Base-by-base conservation (phyloP, 2,888 invertebrate species). In the Caenorhabditis imperialis region DNA sequence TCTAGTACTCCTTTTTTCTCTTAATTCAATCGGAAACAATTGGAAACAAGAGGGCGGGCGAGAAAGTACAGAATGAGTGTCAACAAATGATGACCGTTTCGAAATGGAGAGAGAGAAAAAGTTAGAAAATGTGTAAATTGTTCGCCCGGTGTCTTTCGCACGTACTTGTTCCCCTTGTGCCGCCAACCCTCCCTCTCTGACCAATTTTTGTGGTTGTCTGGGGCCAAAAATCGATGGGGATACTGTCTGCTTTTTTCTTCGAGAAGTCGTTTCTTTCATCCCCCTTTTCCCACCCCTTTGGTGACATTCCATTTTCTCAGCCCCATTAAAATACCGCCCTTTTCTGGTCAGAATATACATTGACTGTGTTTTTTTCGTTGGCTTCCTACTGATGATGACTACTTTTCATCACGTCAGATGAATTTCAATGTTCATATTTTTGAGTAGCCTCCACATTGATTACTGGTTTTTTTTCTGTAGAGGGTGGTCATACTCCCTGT, bases 281-380 rank as follows among this genome's bases (percentile, higher is more conserved):
- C 38, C n/a, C 48, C 23, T 45, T 42, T 20, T 55, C 54, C 30
- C 54, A 44, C 54, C 25, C 37, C 47, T 62, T 53, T 51, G 62
- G 62, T 62, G 54, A 54, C 53, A 62, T 63, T 54, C 63, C 54
- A 63, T 63, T 63, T 63, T 63, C 63, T 63, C 63, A 63, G 54
- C 54, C 54, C n/a, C 54, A 63, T 63, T 54, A 63, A 63, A 63
- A 48, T 25, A 47, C 30, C 63, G 42, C 45, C 47, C 44, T 40
- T 54, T 33, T 54, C 54, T 37, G 63, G 54, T 47, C 50, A 50
- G 40, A 55, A 45, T 50, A 48, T 38, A n/a, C n/a, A n/a, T n/a
- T n/a, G n/a, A n/a, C n/a, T n/a, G n/a, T n/a, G n/a, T n/a, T n/a
- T n/a, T n/a, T n/a, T n/a, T n/a, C n/a, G n/a, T n/a, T n/a, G n/a